Conservation (phyloP, 2,113 vertebrate genomes). For the Machaerirhynchus nigripectus region DNA sequence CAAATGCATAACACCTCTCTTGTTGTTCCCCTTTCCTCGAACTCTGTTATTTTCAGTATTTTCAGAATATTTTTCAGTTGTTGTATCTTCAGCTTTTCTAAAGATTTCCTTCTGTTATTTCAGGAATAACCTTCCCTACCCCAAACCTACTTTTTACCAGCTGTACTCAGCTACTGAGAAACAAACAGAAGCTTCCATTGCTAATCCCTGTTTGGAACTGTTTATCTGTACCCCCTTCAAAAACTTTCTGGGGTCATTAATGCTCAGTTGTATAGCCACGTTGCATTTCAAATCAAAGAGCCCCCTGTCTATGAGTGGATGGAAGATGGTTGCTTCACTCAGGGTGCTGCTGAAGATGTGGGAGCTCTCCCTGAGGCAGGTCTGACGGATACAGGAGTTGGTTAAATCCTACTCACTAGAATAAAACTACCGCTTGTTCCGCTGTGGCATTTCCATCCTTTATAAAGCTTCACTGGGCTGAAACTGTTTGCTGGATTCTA, state of each 20-base stretch:
- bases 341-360: not conserved
- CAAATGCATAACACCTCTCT: not conserved
- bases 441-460: not conserved
- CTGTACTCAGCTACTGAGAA: not conserved
- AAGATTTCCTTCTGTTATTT: not conserved
- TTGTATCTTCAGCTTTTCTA: not conserved
- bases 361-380: not conserved
- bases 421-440: not conserved
- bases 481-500: not conserved
- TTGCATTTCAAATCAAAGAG: not conserved
- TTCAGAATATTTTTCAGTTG: not conserved
- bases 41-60: not conserved
- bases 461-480: not conserved
- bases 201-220: not conserved
- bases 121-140: not conserved
- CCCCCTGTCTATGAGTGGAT: not conserved
- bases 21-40: not conserved
- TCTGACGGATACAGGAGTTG: not conserved
- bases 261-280: not conserved
- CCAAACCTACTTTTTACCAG: not conserved
- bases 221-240: not conserved
- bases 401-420: not conserved
- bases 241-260: not conserved
- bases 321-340: not conserved
- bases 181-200: not conserved